Conservation (phyloP, 2,113 vertebrate species). For the Spea multiplicata region DNA sequence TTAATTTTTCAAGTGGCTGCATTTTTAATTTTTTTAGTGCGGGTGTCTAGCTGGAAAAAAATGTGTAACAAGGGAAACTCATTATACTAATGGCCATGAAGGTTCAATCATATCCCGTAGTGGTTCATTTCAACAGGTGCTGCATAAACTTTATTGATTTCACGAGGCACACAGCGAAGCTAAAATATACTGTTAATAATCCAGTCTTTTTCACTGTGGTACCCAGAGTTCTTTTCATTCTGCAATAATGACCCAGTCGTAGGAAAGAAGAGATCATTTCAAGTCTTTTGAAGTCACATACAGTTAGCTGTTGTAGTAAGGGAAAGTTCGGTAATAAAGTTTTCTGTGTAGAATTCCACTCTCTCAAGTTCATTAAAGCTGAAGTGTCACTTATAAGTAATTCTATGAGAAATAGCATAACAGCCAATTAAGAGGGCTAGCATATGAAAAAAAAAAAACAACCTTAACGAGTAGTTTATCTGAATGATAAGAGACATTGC, state of each 20-base stretch:
- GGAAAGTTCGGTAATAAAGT: constrained; percentile 13
- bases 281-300: constrained; percentile 13
- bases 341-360: not conserved
- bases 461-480: not conserved
- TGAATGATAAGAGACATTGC: not conserved
- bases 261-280: constrained; percentile 21
- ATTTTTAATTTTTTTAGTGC: not conserved
- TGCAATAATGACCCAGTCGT: constrained; percentile 33
- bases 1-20: not conserved
- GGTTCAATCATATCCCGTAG: constrained; percentile 26
- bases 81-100: constrained; percentile 32
- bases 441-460: not conserved
- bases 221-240: constrained; percentile 38
- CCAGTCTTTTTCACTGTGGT: constrained; percentile 19
- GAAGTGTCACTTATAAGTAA: constrained; percentile 7
- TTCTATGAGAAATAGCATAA: constrained; percentile 7
- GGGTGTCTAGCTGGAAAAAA: not conserved
- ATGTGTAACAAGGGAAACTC: constrained; percentile 38
- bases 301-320: constrained; percentile 29
- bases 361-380: constrained; percentile 20
- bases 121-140: constrained; percentile 47
- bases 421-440: not conserved
- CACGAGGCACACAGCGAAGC: constrained; percentile 35
- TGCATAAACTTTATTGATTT: constrained; percentile 48
- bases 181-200: constrained; percentile 46